phyloP scores from a whole-genome alignment of 2,797 vertebrate species.

The Phalloptychus januarius region DNA sequence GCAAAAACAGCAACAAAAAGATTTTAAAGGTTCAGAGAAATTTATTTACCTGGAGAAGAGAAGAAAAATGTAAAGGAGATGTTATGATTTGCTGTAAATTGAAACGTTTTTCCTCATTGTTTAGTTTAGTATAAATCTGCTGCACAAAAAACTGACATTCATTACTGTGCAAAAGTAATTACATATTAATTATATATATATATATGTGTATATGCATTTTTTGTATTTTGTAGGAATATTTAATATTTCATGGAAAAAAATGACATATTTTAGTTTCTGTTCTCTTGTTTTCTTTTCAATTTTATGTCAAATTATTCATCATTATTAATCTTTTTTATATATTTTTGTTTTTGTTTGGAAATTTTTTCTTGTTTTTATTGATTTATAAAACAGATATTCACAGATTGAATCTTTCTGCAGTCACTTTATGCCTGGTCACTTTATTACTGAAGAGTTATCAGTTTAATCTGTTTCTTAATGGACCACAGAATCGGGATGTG shows the following conservation, averaged over 20 bases:
- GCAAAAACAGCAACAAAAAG: neutral
- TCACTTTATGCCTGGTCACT: neutral
- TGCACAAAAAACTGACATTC: neutral
- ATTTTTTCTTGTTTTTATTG: neutral
- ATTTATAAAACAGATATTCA: neutral
- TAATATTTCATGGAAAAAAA: neutral
- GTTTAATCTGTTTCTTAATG: neutral
- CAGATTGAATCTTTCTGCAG: neutral
- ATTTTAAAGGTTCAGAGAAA: neutral
- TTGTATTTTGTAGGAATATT: neutral
- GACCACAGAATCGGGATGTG: neutral
- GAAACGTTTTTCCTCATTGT: neutral
- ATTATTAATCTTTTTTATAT: neutral
- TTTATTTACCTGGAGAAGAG: neutral
- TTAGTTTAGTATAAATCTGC: neutral
- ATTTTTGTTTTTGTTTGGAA: neutral
- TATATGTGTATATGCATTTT: neutral
- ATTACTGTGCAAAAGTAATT: neutral
- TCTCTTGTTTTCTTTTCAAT: neutral
- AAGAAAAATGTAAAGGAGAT: neutral
- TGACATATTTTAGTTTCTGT: neutral
- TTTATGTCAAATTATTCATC: neutral
- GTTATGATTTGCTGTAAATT: neutral
- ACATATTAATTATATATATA: too few species aligned
- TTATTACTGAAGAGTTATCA: neutral